A percentile compares a stretch with the other conserved stretches of the same genome.
These are phyloP conservation scores for Pachycephala philippinensis DNA, from an alignment of 2,113 vertebrate species.

Conservation along the genomic window DNA sequence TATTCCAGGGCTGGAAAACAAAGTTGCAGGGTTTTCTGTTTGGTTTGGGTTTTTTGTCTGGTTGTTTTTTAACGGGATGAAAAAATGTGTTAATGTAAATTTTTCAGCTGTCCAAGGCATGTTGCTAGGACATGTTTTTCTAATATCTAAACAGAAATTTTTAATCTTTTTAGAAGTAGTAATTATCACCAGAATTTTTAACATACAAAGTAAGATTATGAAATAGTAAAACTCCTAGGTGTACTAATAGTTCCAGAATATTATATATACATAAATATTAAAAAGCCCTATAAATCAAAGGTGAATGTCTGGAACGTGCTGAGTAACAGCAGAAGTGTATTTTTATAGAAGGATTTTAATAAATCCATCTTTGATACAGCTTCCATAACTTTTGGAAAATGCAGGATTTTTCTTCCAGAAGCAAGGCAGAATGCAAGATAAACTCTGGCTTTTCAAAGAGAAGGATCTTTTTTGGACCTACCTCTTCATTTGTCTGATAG, in stretches of 20 bases:
- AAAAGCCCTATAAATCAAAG: not conserved
- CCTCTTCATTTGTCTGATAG: not conserved
- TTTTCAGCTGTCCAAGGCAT: not conserved
- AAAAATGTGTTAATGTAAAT: not conserved
- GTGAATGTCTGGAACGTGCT: not conserved
- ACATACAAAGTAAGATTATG: not conserved
- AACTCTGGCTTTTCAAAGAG: not conserved
- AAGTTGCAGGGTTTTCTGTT: not conserved
- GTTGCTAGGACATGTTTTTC: not conserved
- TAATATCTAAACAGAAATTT: not conserved
- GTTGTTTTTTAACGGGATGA: not conserved
- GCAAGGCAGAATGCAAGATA: not conserved
- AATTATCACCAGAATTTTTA: not conserved
- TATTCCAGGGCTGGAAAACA: not conserved
- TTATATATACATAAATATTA: not conserved
- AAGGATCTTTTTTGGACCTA: not conserved
- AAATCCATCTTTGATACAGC: not conserved
- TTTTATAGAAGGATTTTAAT: not conserved
- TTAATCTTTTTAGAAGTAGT: not conserved
- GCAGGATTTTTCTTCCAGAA: not conserved
- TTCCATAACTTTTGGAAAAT: not conserved
- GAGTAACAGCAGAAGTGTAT: not conserved
- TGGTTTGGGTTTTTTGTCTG: not conserved
- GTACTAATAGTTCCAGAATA: not conserved
- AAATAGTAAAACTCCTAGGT: not conserved